Base-by-base conservation (phyloP, 1,140 invertebrate species). In the Mizuhopecten yessoensis region DNA sequence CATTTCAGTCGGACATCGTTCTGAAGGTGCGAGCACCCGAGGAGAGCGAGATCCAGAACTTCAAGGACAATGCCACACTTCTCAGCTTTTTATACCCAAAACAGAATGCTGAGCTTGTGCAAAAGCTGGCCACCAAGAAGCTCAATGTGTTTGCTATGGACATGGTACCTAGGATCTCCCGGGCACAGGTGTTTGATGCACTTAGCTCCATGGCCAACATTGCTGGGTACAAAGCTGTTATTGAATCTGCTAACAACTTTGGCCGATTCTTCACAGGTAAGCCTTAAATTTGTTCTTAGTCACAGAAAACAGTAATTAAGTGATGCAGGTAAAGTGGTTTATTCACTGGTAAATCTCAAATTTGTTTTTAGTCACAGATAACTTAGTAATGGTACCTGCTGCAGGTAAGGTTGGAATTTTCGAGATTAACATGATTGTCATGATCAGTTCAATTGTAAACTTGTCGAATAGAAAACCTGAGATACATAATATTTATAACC, bases 191-290 rank as follows among this genome's bases (percentile, higher is more conserved):
- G 20, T 99, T 98, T 97, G 98, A 99, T 96, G 98, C 98, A 7
- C 97, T 99, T 0, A 98, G 98, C 95, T 99, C 98, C 2, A 99
- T 99, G 98, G 98, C 98, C 0, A 99, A 99, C 95, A 98, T 99
- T 93, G 98, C 98, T 89, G 98, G 98, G 13, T 99, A 99, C 95
- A 97, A 98, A 93, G 98, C 98, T 10, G 98, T 99, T 29, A 97
- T 99, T 33, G 98, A 99, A 97, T 98, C 98, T 29, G 98, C 98
- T 10, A 98, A 98, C 95, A 97, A 99, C 95, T 99, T 99, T 96
- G 98, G 98, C 34, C 97, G 98, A 93, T 99, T 99, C 96, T 99
- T 99, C 96, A 98, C 98, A 88, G 98, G 98, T 96, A 95, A 88
- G 29, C 92, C 89, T 86, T 13, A n/a, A n/a, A n/a, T n/a, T n/a